These are phyloP conservation scores for Camponotus fellah DNA, from an alignment of 2,888 invertebrate genomes.

Conservation along the genomic window DNA sequence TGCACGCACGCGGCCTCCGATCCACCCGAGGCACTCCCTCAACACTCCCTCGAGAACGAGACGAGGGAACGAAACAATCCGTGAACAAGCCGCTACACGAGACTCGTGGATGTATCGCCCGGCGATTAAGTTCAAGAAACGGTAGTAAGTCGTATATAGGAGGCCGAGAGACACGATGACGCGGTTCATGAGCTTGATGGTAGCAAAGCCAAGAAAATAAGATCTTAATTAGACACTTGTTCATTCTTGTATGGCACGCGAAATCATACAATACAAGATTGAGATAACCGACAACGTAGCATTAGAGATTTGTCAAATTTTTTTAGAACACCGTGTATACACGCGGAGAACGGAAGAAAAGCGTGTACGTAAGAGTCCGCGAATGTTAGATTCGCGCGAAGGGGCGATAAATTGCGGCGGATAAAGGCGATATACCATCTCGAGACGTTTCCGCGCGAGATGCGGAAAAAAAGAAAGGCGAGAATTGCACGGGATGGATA, in stretches of 20 bases:
- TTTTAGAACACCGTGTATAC: neutral
- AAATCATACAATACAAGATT: conserved; percentile 10
- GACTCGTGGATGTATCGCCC: conserved; percentile 68
- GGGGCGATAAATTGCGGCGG: conserved; percentile 63
- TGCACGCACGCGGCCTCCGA: conserved; percentile 33
- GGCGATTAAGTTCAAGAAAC: conserved; percentile 72
- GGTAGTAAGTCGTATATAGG: conserved; percentile 60
- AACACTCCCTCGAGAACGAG: conserved; percentile 50
- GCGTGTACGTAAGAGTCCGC: conserved; percentile 19
- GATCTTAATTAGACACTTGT: conserved; percentile 42
- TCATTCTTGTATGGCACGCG: neutral
- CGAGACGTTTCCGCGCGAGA: conserved; percentile 48
- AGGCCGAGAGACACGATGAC: conserved; percentile 60
- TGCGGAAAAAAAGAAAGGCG: conserved; percentile 23
- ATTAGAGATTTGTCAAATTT: neutral
- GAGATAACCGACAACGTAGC: neutral
- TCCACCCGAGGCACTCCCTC: conserved; percentile 17
- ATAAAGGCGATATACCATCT: conserved; percentile 63
- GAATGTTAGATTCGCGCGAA: conserved; percentile 37
- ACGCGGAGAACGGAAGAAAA: neutral
- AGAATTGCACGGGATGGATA: conserved; percentile 10
- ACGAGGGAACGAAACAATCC: conserved; percentile 71
- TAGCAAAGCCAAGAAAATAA: neutral
- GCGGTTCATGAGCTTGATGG: conserved; percentile 11
- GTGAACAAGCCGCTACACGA: conserved; percentile 75